A percentile compares a stretch with the other conserved stretches of the same genome.
Conservation (phyloP, 2,797 vertebrate species). For the Parotocinclus haroldoi region DNA sequence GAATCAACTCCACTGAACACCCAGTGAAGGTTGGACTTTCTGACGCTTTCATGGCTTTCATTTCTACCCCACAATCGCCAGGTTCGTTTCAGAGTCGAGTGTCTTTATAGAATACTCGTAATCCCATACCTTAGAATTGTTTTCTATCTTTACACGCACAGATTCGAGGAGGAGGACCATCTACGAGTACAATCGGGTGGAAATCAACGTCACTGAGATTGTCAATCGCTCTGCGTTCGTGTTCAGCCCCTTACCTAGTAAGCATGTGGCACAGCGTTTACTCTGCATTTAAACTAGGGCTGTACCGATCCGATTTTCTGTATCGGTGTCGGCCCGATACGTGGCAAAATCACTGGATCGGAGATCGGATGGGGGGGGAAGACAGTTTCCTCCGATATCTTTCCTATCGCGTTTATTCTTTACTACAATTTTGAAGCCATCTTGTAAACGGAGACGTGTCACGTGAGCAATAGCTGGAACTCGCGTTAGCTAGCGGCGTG, state of each 20-base stretch:
- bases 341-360: no score
- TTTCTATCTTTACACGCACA: slow-evolving; percentile 47
- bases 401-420: no score
- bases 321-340: no score
- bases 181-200: slow-evolving; percentile 91
- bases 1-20: slow-evolving; percentile 86
- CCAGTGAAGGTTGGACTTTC: slow-evolving; percentile 93
- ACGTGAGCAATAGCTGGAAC: no score
- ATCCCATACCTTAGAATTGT: background rate
- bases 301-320: no score
- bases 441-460: no score
- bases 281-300: no score
- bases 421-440: no score
- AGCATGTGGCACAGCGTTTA: slow-evolving; percentile 54
- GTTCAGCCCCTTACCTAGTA: slow-evolving; percentile 88
- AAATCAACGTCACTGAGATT: slow-evolving; percentile 82
- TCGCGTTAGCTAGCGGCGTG: no score
- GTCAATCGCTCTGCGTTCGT: slow-evolving; percentile 78
- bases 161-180: slow-evolving; percentile 79
- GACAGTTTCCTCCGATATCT: no score
- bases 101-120: background rate
- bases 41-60: slow-evolving; percentile 87
- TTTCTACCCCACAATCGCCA: slow-evolving; percentile 64
- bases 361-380: no score
- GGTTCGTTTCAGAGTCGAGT: slow-evolving; percentile 66